Percentiles rank a stretch among this genome's conserved stretches.
Evolutionary conservation across 1,140 invertebrate genomes (phyloP).

Genomic region (Lepidurus packardi): DNA sequence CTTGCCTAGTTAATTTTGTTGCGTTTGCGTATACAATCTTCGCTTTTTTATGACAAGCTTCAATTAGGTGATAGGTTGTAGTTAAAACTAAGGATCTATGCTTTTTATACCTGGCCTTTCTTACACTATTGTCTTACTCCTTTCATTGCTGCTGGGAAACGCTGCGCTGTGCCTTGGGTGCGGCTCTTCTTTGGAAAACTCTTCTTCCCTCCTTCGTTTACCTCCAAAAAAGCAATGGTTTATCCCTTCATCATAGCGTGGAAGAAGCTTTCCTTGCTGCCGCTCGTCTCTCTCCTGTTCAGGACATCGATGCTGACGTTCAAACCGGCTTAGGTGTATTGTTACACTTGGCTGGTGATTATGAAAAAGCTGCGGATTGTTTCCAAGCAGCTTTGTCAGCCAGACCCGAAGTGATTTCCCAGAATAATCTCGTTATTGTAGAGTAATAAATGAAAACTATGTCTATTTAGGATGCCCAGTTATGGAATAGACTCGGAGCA

Average conservation of each 20-base stretch:
- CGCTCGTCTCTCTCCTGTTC: conserved; percentile 64
- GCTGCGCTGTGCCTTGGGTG: conserved; percentile 2
- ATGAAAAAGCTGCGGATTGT: conserved; percentile 94
- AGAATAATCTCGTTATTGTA: conserved; percentile 24
- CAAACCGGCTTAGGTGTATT: conserved; percentile 92
- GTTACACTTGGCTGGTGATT: conserved; percentile 89
- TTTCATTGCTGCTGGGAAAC: neutral
- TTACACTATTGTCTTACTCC: neutral
- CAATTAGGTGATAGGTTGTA: neutral
- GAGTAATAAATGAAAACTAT: conserved; percentile 30
- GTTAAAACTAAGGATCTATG: neutral
- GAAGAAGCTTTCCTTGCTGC: conserved; percentile 78
- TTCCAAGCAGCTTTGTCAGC: conserved; percentile 82
- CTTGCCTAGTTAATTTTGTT: too few relatives aligned
- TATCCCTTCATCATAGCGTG: conserved; percentile 56
- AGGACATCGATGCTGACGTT: conserved; percentile 79
- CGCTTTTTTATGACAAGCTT: neutral
- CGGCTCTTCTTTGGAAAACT: neutral
- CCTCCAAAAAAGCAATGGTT: conserved; percentile 44
- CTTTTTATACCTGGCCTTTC: neutral
- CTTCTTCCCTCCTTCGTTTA: conserved; percentile 11
- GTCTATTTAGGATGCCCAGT: conserved; percentile 67
- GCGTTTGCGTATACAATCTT: neutral
- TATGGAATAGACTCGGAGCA: conserved; percentile 97
- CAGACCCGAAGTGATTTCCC: conserved; percentile 60